Evolutionary conservation across 2,113 vertebrate genomes (phyloP), one percentile per base, ranked within the genome.

Genomic region (Pollachius pollachius): DNA sequence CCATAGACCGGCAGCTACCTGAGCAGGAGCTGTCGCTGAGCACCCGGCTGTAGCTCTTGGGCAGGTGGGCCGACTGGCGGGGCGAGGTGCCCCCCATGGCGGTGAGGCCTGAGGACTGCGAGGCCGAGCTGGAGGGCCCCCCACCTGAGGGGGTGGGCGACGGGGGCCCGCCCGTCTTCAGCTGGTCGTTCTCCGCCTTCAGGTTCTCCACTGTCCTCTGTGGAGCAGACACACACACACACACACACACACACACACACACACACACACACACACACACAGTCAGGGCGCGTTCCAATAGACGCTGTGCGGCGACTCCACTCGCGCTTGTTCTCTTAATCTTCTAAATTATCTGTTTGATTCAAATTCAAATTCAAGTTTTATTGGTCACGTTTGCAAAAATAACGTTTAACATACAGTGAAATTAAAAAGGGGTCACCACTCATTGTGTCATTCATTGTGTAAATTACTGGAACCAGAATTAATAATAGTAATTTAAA

Each of bases 131-230:
- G 69, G 92, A 87, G 0, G 95, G 90, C 0, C 94, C 92, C 25
- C 91, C 87, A 57, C 91, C 87, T 57, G 94, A 93, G 2, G 91
- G 84, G 65, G 94, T 92, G 17, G 91, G 87, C 52, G 94, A 92
- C 23, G 92, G 41, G 41, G 41, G 88, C 0, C 93, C 89, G 1
- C 92, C 92, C 1, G 94, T 95, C 85, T 96, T 98, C 62, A 99
- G 91, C 3, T 97, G 93, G 81, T 98, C 95, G 0, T 99, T 99
- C 88, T 99, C 97, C 0, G 94, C 90, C 86, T 99, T 99, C 76
- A 99, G 89, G 71, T 94, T 94, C 86, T 98, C 97, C 64, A 99
- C 95, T 67, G 96, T 97, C 87, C 91, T 79, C 97, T 99, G 52
- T 9, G 48, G 68, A 37, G 2, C 12, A 15, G 1, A 61, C 15